Evolutionary conservation across 2,888 invertebrate species (phyloP).

Genomic region (Cheilosia soror): DNA sequence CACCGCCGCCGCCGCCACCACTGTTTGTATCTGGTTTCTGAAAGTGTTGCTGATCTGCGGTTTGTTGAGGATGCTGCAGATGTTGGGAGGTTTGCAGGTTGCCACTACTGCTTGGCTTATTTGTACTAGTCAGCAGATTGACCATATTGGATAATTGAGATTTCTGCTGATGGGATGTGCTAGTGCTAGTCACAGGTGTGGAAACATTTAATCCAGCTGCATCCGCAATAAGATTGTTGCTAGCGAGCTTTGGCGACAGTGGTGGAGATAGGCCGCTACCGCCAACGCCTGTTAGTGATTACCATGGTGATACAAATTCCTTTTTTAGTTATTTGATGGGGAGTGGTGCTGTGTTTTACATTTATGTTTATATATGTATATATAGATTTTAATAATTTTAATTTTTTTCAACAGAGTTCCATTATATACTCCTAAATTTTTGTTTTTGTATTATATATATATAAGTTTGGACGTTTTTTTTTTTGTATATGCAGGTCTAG

Average conservation of each 20-base stretch:
- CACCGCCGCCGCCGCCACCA: conserved; percentile 7
- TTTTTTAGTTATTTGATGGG: conserved; percentile 30
- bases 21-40: conserved; percentile 9
- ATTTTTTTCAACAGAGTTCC: neutral
- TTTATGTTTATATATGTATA: conserved; percentile 2
- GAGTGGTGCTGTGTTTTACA: conserved; percentile 34
- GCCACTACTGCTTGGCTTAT: conserved; percentile 23
- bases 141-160: conserved; percentile 19
- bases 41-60: conserved; percentile 39
- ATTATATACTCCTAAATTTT: conserved; percentile 8
- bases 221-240: conserved; percentile 21
- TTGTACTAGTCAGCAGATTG: conserved; percentile 11
- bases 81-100: conserved; percentile 24
- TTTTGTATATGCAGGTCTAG: neutral
- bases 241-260: conserved; percentile 60
- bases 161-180: conserved; percentile 27
- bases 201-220: conserved; percentile 8
- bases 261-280: conserved; percentile 67
- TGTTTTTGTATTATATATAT: neutral
- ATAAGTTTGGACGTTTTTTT: neutral
- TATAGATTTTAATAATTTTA: neutral
- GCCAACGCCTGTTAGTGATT: conserved; percentile 50
- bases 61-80: conserved; percentile 51
- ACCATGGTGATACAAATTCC: conserved; percentile 50
- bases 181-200: conserved; percentile 25